Base-by-base conservation (phyloP, 2,888 invertebrate species). In the Trissoscelio sp. region DNA sequence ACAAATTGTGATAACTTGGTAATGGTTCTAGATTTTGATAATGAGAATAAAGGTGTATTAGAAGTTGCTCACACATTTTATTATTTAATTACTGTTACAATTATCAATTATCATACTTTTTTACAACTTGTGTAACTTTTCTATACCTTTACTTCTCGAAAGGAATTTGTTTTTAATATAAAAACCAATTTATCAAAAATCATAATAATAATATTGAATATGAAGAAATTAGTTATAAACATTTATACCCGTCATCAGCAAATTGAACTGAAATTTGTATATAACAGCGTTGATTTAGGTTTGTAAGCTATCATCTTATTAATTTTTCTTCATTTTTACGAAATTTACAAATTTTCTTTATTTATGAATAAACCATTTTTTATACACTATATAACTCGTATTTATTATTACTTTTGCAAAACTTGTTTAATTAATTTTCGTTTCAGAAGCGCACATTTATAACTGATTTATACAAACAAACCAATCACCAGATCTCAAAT, bases 1-100 rank as follows among this genome's bases (percentile, higher is more conserved):
- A 79, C 62, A 74, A 79, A 79, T 79, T 79, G 79, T 74, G 79
- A 79, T 79, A 79, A 79, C 58, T 72, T 72, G 70, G 46, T 58
- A 72, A 79, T 51, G 66, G 72, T 73, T n/a, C 24, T 67, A 72
- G 64, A 64, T 58, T 64, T 79, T 53, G 66, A 51, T 51, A 18
- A 9, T 11, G 60, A 73, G 79, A 60, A 55, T 64, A 57, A 78
- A 57, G 78, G 78, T 70, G 51, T 77, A 62, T 18, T 55, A 60
- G 9, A 62, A 28, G 55, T 67, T 69, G 60, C 31, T 42, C 37
- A 28, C 46, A 39, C 9, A 37, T 37, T n/a, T n/a, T n/a, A n/a
- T 37, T 37, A 12, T 37, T 12, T 37, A 37, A 37, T 11, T 37
- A 4, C n/a, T 37, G n/a, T 37, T 12, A 0, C 1, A n/a, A n/a